These are phyloP conservation scores for Prosopocoilus inquinatus DNA, from an alignment of 2,888 invertebrate genomes.

Conservation along the genomic window DNA sequence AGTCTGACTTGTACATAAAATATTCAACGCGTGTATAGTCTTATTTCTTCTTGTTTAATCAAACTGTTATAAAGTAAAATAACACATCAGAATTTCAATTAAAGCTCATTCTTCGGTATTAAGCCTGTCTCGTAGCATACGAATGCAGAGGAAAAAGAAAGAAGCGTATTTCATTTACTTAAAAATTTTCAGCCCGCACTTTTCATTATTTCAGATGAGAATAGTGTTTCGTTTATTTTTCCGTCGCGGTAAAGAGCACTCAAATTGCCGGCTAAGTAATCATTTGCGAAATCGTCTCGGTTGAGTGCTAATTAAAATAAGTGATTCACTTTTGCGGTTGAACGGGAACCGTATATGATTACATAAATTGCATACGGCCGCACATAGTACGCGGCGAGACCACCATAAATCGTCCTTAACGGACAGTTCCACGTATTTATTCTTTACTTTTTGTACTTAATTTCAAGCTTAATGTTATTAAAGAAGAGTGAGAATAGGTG, in stretches of 20 bases:
- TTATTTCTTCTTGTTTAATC: no score
- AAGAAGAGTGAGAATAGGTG: conserved; percentile 31
- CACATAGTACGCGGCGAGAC: conserved; percentile 29
- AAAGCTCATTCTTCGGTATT: no score
- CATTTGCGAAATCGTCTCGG: conserved; percentile 4
- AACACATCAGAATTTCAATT: no score
- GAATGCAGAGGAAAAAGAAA: conserved; percentile 1
- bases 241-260: neutral
- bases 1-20: no score
- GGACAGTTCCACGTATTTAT: conserved; percentile 33
- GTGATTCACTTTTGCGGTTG: conserved; percentile 36
- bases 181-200: neutral
- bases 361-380: conserved; percentile 35
- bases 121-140: neutral
- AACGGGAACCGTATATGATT: conserved; percentile 38
- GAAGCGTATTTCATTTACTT: conserved; percentile 1
- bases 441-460: conserved; percentile 32
- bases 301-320: conserved; percentile 32
- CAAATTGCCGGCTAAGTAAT: neutral
- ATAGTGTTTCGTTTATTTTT: neutral
- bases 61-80: no score
- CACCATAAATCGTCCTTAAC: conserved; percentile 34
- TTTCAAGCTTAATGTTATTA: conserved; percentile 33
- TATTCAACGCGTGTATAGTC: no score
- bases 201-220: neutral